Conservation (phyloP, 2,113 vertebrate species). For the Oreochromis spilurus region DNA sequence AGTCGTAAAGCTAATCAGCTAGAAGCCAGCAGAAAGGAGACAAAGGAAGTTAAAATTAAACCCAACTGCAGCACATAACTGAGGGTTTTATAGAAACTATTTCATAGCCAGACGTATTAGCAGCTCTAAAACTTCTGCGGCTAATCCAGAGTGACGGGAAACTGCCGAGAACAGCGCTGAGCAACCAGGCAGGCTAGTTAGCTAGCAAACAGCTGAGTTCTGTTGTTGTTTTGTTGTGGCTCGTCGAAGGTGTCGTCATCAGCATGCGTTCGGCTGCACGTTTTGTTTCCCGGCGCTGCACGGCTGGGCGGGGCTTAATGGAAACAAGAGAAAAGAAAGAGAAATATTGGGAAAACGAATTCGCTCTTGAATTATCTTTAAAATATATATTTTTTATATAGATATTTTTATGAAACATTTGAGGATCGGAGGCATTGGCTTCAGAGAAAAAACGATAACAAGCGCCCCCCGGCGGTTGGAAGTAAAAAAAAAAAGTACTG, state of each 20-base stretch:
- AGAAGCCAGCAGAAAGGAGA: not conserved
- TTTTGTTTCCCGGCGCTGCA: rapidly evolving
- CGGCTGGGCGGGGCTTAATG: not conserved
- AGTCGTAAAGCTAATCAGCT: constrained; percentile 23
- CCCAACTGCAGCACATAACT: not conserved
- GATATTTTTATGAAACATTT: not conserved
- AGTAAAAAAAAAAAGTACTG: not conserved
- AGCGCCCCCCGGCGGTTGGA: not conserved
- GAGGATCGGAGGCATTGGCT: not conserved
- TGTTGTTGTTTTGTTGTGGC: constrained; percentile 56
- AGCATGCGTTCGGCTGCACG: constrained; percentile 4
- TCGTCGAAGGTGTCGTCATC: constrained; percentile 50
- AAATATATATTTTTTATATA: not conserved
- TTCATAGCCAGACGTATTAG: rapidly evolving
- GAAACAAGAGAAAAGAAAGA: not conserved
- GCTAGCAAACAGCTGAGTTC: constrained; percentile 44
- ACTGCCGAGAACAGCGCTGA: rapidly evolving
- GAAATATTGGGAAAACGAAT: not conserved
- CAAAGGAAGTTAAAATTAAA: not conserved
- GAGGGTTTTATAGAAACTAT: rapidly evolving
- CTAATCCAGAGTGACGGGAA: not conserved
- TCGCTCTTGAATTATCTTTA: rapidly evolving
- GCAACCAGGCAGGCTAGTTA: constrained; percentile 5
- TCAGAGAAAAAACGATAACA: not conserved
- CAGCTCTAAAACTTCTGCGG: rapidly evolving